Base-by-base conservation (phyloP, 2,797 vertebrate species). In the Neosilurus mollespiculum region DNA sequence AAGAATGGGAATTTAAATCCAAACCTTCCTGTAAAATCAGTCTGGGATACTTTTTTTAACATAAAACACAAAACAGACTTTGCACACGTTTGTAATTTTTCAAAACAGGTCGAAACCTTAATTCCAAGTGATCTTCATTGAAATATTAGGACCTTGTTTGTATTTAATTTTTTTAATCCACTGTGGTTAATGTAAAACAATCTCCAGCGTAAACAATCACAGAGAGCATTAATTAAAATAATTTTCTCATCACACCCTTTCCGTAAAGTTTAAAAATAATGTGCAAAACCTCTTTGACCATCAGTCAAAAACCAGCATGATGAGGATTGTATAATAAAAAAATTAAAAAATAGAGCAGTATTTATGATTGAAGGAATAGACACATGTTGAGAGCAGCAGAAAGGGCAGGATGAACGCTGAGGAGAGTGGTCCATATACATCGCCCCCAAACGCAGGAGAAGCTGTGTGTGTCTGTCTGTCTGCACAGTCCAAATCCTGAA, bases 251-350 rank as follows among this genome's bases (percentile, higher is more conserved):
- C 56, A 5, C 37, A 5, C 73, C 8, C 18, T 77, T 75, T 9
- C 4, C 4, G 3, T 34, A 37, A 43, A 18, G 6, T 37, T 51
- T 10, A 56, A 82, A 54, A 51, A 18, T 1, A 51, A 83, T 78
- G 87, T 86, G 85, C 85, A 88, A 86, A 85, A 73, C n/a, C 18
- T 53, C 72, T 49, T 61, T 61, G 49, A 66, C 9, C 0, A 56
- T 53, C 15, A 22, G 77, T 73, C 76, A 66, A 64, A 82, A 43
- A 43, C 70, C 82, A 85, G 80, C 75, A 22, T 51, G 58, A 82
- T 24, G 56, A 81, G 54, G 59, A 73, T 26, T 56, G 14, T 34
- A 12, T 2, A 53, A 64, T 79, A 65, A 65, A 43, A 30, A 43
- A 64, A 62, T 62, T 2, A 16, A 62, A 61, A 2, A 16, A 65